phyloP scores from a whole-genome alignment of 2,797 vertebrate genomes.

The Manis crassicaudata region DNA sequence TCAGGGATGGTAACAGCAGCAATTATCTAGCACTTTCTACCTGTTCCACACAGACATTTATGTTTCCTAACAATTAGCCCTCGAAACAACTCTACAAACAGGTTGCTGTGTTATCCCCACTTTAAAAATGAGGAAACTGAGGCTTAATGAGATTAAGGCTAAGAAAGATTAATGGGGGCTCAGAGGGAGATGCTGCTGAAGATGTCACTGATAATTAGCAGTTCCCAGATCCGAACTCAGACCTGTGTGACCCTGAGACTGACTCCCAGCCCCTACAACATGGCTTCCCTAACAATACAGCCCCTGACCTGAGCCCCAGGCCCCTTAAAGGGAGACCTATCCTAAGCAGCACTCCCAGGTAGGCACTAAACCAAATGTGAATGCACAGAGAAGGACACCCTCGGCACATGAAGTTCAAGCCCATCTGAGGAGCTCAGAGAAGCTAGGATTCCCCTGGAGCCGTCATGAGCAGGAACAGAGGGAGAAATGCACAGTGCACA shows the following conservation, averaged over 20 bases:
- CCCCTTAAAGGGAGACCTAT: neutral
- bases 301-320: neutral
- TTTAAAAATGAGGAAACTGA: neutral
- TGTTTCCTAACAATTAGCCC: neutral
- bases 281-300: neutral
- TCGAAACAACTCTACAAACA: neutral
- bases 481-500: rapidly evolving
- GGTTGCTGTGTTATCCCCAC: neutral
- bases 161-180: neutral
- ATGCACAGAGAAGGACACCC: neutral
- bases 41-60: neutral
- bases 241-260: rapidly evolving
- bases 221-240: neutral
- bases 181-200: neutral
- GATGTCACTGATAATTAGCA: neutral
- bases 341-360: neutral
- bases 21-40: neutral
- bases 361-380: neutral
- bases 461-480: rapidly evolving
- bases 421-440: neutral
- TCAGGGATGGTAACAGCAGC: neutral
- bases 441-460: neutral
- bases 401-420: neutral
- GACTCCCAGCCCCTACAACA: neutral
- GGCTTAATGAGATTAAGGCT: neutral